Evolutionary conservation across 2,113 vertebrate species (phyloP).

Genomic region (Sinocyclocheilus grahami): DNA sequence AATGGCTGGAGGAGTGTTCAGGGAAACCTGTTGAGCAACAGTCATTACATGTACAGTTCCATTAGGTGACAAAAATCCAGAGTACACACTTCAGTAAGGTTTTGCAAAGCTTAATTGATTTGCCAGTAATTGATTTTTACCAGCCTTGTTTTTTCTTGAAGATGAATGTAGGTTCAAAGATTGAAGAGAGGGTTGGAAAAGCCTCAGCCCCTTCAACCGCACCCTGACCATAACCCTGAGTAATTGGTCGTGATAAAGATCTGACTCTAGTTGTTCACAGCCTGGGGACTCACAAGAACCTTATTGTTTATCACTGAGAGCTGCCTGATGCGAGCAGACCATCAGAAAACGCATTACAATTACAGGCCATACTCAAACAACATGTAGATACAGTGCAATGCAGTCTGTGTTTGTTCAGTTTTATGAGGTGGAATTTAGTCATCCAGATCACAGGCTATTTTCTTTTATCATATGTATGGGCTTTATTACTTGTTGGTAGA

Average conservation of each 20-base stretch:
- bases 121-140: not conserved
- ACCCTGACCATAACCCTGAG: slow-evolving; percentile 33
- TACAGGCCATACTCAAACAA: slow-evolving; percentile 23
- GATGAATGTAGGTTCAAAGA: not conserved
- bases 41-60: not conserved
- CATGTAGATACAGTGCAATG: slow-evolving; percentile 28
- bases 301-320: slow-evolving; percentile 24
- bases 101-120: not conserved
- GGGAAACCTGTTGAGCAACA: not conserved
- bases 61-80: not conserved
- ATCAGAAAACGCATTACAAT: slow-evolving; percentile 34
- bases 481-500: slow-evolving; percentile 14
- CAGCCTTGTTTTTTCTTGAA: slow-evolving; percentile 2
- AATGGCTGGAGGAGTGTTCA: not conserved
- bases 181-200: slow-evolving; percentile 1
- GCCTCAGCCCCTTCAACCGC: not conserved
- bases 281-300: slow-evolving; percentile 34
- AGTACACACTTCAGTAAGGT: not conserved
- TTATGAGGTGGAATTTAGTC: slow-evolving; percentile 38
- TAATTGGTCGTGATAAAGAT: slow-evolving; percentile 37
- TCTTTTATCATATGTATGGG: not conserved
- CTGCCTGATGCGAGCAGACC: slow-evolving; percentile 25
- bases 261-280: slow-evolving; percentile 21
- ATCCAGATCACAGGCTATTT: not conserved
- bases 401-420: slow-evolving; percentile 26